Base-by-base conservation (phyloP, 2,113 vertebrate genomes). In the Polypterus senegalus region DNA sequence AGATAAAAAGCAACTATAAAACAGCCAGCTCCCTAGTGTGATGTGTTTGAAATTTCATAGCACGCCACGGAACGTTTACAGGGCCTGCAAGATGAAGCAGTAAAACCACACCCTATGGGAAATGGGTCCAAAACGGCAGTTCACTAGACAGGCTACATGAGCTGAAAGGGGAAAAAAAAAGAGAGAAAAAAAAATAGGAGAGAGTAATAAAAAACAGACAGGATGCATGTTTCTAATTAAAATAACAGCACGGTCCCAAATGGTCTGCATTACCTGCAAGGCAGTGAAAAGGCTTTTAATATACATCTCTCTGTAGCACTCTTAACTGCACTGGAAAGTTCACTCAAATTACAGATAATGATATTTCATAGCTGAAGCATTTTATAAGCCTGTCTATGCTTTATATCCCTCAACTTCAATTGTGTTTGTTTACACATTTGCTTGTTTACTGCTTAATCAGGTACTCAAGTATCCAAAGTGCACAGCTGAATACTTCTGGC, bases 81-180 rank as follows among this genome's bases (percentile, higher is more conserved):
- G 64, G 58, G 70, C 74, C 72, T 73, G 57, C 7, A 63, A 66
- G 66, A 64, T 43, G 69, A 67, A 67, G 60, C 44, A 66, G 61
- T 64, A 65, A 78, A 79, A 70, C 71, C 78, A 78, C 66, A 80
- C 70, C 70, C 74, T 64, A 47, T 60, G 71, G 74, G 79, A 76
- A 78, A 63, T 57, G 43, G 62, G 64, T 70, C 65, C 68, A 68
- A 71, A 68, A 59, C 65, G 74, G 61, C 52, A 65, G 70, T 9
- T 57, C 60, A 63, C 58, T 63, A 66, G 44, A 54, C 59, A 43
- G 60, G 66, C 6, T 7, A 56, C 54, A 10, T 61, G 57, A 61
- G 65, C 66, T 64, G 60, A 51, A 61, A 44, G 3, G 27, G 45
- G 5, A 0, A 27, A 27, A 27, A 27, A 27, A 27, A 27, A 27